Evolutionary conservation across 2,797 vertebrate species (phyloP).

Genomic region (Enteromius treurensis): DNA sequence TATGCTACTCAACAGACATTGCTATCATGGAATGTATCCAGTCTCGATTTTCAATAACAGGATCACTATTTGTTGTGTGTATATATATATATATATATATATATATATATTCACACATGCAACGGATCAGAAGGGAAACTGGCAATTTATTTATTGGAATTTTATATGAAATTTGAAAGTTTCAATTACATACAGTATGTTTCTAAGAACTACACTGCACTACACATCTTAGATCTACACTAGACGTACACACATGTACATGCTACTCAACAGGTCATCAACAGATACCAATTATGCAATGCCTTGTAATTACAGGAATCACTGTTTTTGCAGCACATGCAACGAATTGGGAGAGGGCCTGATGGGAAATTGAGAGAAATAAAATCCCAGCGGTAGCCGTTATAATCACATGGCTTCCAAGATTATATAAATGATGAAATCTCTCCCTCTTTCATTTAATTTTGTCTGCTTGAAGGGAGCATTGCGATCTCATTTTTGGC

Average conservation of each 20-base stretch:
- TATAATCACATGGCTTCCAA: constrained; percentile 12
- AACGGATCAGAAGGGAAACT: not conserved
- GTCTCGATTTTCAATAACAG: not conserved
- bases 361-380: constrained; percentile 8
- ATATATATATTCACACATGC: too few relatives aligned
- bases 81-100: too few relatives aligned
- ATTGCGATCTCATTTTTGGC: constrained; percentile 41
- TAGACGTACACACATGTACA: not conserved
- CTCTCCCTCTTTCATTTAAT: constrained; percentile 34
- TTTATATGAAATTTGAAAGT: not conserved
- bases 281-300: not conserved
- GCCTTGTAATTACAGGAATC: constrained; percentile 29
- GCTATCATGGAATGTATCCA: not conserved
- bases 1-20: not conserved
- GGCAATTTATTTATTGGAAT: not conserved
- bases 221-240: not conserved
- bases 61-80: too few relatives aligned
- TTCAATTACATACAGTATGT: not conserved
- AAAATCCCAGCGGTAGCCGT: not conserved
- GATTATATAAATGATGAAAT: constrained; percentile 34
- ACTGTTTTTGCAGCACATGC: not conserved
- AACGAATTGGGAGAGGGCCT: not conserved
- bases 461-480: constrained; percentile 36
- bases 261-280: not conserved
- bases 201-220: not conserved